Conservation (phyloP, 1,140 invertebrate genomes). For the Archivesica marissinica region DNA sequence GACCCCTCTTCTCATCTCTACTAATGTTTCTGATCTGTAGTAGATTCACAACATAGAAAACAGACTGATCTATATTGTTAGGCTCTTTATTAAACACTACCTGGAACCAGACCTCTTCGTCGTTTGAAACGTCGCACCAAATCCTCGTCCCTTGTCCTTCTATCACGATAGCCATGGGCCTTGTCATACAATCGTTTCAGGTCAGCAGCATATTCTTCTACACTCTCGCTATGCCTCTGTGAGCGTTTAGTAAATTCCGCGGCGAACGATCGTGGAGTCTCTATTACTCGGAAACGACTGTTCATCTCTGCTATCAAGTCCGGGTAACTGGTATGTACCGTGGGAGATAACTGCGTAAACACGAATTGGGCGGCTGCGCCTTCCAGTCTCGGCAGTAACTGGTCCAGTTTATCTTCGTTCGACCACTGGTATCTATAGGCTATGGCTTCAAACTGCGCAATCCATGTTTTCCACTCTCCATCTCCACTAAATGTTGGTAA, state of each 20-base stretch:
- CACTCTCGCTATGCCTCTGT: constrained; percentile 31
- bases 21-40: constrained; percentile 12
- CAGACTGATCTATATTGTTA: constrained; percentile 38
- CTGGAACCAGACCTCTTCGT: constrained; percentile 39
- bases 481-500: constrained; percentile 55
- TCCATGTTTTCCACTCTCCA: constrained; percentile 57
- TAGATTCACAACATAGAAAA: constrained; percentile 30
- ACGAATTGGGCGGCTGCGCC: constrained; percentile 59
- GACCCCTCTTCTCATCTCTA: neutral
- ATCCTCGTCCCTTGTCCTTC: constrained; percentile 52
- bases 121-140: constrained; percentile 27
- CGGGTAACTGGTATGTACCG: constrained; percentile 15
- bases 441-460: constrained; percentile 57
- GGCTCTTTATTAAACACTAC: constrained; percentile 60
- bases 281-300: constrained; percentile 51
- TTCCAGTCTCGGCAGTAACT: constrained; percentile 58
- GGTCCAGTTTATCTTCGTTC: constrained; percentile 39
- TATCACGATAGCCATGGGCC: constrained; percentile 39
- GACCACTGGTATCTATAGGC: constrained; percentile 42
- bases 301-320: constrained; percentile 42
- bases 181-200: constrained; percentile 50
- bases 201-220: constrained; percentile 59
- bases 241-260: constrained; percentile 26
- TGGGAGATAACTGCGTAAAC: constrained; percentile 39
- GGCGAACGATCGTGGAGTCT: constrained; percentile 45